phyloP scores from a whole-genome alignment of 2,113 vertebrate species.

The Heptranchias perlo region DNA sequence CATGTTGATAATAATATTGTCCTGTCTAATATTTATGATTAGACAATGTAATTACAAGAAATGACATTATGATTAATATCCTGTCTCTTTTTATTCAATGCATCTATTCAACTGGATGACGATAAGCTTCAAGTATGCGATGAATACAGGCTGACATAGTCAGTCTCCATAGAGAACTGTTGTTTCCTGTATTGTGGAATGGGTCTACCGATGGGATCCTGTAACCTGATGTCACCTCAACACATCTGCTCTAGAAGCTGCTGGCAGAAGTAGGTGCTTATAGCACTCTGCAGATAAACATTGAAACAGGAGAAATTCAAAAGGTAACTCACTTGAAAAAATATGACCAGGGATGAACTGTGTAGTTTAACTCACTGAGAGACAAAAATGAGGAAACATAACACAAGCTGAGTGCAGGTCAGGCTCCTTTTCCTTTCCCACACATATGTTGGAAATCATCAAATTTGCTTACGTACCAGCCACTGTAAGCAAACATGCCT shows the following conservation, averaged over 20 bases:
- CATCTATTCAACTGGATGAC: not conserved
- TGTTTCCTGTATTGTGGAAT: not conserved
- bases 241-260: too few relatives aligned
- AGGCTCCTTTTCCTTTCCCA: not conserved
- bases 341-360: not conserved
- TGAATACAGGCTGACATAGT: not conserved
- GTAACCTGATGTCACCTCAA: not conserved
- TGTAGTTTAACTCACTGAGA: not conserved
- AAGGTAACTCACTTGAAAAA: not conserved
- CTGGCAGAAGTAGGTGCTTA: not conserved
- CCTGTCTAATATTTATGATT: not conserved
- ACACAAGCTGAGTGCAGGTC: not conserved
- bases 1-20: not conserved
- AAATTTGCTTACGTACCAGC: slow-evolving; percentile 67
- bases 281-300: not conserved
- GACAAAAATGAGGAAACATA: not conserved
- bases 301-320: not conserved
- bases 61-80: not conserved
- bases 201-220: not conserved
- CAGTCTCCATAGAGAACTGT: not conserved
- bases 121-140: not conserved
- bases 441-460: not conserved
- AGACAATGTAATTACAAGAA: too few relatives aligned
- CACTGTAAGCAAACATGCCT: slow-evolving; percentile 77
- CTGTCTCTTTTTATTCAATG: not conserved